A percentile compares a stretch with the other conserved stretches of the same genome.
phyloP scores from a whole-genome alignment of 1,140 invertebrate genomes.

The Drosophila bipectinata region DNA sequence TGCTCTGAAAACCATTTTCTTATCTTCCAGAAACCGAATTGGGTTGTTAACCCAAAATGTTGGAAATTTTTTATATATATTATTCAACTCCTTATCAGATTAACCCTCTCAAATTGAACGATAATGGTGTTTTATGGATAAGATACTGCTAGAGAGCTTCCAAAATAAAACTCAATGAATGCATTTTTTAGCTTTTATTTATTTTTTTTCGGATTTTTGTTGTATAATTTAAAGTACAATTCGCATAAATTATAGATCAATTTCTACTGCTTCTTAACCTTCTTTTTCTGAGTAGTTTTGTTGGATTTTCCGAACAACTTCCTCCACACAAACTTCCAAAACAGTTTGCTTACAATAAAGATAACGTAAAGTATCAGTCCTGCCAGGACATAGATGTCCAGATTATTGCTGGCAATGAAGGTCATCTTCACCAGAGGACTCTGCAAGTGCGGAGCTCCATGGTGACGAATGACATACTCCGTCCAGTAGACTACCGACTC shows the following conservation, averaged over 20 bases:
- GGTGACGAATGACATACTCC: constrained; percentile 83
- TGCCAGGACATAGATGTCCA: constrained; percentile 61
- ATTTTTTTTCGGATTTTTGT: constrained; percentile 8
- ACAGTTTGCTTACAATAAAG: constrained; percentile 37
- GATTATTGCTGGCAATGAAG: constrained; percentile 42
- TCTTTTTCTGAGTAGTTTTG: constrained; percentile 46
- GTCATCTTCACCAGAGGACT: constrained; percentile 78
- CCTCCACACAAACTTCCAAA: constrained; percentile 51
- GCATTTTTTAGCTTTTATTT: neutral
- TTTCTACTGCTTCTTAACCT: constrained; percentile 62
- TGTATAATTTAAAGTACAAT: constrained; percentile 5
- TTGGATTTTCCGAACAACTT: constrained; percentile 51
- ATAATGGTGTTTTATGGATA: neutral
- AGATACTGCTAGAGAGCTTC: neutral
- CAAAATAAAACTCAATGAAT: constrained; percentile 44
- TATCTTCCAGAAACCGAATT: neutral
- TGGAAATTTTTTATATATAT: neutral
- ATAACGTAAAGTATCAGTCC: constrained; percentile 34
- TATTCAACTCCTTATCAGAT: neutral
- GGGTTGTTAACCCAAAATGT: neutral
- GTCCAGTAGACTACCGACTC: constrained; percentile 74
- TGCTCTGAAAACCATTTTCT: too few species aligned
- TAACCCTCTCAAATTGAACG: neutral
- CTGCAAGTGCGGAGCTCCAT: constrained; percentile 84
- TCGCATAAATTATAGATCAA: neutral